Base-by-base conservation (phyloP, 2,113 vertebrate genomes). In the Mobula hypostoma region DNA sequence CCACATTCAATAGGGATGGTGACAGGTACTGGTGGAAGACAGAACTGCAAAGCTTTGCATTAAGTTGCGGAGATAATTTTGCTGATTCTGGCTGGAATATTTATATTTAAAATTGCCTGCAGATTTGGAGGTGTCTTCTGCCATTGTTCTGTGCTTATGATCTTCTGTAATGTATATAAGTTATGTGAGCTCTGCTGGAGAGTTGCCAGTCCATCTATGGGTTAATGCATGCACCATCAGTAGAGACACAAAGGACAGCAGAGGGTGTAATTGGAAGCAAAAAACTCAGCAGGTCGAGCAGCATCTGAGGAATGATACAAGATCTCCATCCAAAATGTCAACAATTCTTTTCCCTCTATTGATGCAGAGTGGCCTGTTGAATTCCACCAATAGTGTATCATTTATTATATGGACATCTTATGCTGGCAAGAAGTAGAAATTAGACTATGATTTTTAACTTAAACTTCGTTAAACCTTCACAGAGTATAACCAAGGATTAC, bases 401-500 rank as follows among this genome's bases (percentile, higher is more conserved):
- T 32, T 32, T 32, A n/a, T 32, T 66, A 32, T 21, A 88, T 66
- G 27, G 9, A 61, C 29, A n/a, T 87, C 83, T 32, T 66, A 32
- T 32, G 19, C 61, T 29, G 29, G 17, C 66, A 90, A 36, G 4
- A 36, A 79, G 15, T 79, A 58, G 29, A 90, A 90, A 90, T 66
- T 79, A 32, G 61, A 15, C 58, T 8, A 66, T n/a, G 63, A 87
- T 87, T 87, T 63, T 90, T 32, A 90, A 32, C 66, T 83, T 90
- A 66, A 66, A 90, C 19, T 61, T 95, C 94, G 94, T 94, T 82
- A 76, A 12, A 32, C 94, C 94, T 96, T 95, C 95, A 4, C 96
- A 99, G 99, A 99, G 99, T 94, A 96, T 97, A 96, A 99, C 98
- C 29, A 98, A 97, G 95, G 98, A 99, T 78, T 99, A 98, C 95